Conservation (phyloP, 1,140 invertebrate species). For the Macrobrachium nipponense region DNA sequence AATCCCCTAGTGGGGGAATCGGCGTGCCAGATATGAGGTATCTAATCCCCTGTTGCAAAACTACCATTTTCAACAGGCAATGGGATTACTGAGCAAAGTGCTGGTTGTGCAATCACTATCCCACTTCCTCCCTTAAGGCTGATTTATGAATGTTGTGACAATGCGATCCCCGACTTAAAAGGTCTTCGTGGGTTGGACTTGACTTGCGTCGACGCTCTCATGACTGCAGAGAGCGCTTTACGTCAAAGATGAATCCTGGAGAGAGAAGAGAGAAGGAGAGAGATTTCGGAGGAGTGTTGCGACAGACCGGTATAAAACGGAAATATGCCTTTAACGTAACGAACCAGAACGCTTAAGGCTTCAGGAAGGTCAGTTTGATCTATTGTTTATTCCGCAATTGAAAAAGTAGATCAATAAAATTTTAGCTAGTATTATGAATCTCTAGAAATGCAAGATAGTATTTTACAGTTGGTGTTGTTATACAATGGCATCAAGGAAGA, state of each 20-base stretch:
- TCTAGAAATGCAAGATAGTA: no score
- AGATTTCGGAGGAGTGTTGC: no score
- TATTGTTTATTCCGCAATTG: no score
- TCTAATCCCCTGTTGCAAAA: slow-evolving; percentile 20
- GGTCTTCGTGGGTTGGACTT: neutral
- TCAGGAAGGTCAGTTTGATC: no score
- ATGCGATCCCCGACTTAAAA: slow-evolving; percentile 1
- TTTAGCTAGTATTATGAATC: no score
- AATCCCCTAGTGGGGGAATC: slow-evolving; percentile 11
- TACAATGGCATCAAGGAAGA: no score
- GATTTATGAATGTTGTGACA: slow-evolving; percentile 13
- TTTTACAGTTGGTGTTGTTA: no score
- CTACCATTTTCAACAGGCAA: slow-evolving; percentile 16
- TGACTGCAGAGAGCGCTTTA: neutral
- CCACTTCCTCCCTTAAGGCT: neutral
- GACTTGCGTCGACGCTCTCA: slow-evolving; percentile 1
- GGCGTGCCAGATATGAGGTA: slow-evolving; percentile 17
- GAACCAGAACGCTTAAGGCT: no score
- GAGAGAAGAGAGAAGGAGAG: no score
- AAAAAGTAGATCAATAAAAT: no score
- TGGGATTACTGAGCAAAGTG: slow-evolving; percentile 6
- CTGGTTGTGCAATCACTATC: neutral
- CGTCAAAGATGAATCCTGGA: neutral
- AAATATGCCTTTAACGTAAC: no score
- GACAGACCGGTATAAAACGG: no score